A percentile compares a stretch with the other conserved stretches of the same genome.
Conservation (phyloP, 2,113 vertebrate species). For the Amazona vittata region DNA sequence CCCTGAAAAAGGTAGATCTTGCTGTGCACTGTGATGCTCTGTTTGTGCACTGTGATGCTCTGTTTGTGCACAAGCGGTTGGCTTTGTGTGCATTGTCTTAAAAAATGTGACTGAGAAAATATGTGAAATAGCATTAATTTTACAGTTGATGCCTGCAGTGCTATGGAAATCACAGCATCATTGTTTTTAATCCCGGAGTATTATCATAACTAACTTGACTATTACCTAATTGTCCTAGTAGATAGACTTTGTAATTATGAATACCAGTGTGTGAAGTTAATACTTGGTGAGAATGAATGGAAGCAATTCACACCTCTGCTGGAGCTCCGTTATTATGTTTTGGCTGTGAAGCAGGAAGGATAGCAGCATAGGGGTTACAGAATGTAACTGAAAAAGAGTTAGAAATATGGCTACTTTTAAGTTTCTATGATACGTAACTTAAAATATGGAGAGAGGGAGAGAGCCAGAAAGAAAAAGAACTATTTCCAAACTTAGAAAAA, state of each 20-base stretch:
- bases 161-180: neutral
- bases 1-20: neutral
- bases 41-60: accelerated
- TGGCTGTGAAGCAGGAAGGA: constrained; percentile 48
- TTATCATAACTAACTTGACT: neutral
- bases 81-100: neutral
- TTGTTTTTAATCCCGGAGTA: neutral
- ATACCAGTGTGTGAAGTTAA: constrained; percentile 66
- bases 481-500: neutral
- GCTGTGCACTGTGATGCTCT: accelerated
- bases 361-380: constrained; percentile 14
- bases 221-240: neutral
- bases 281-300: constrained; percentile 62
- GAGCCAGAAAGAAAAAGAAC: neutral
- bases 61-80: neutral
- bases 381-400: neutral
- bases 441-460: neutral
- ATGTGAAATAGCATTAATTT: neutral
- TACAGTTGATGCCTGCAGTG: neutral
- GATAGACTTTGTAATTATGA: constrained; percentile 56
- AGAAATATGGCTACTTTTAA: neutral
- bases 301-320: constrained; percentile 74
- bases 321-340: constrained; percentile 47
- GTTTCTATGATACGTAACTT: neutral
- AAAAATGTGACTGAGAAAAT: neutral